Conservation (phyloP, 1,140 invertebrate species). For the Chelonus insularis region DNA sequence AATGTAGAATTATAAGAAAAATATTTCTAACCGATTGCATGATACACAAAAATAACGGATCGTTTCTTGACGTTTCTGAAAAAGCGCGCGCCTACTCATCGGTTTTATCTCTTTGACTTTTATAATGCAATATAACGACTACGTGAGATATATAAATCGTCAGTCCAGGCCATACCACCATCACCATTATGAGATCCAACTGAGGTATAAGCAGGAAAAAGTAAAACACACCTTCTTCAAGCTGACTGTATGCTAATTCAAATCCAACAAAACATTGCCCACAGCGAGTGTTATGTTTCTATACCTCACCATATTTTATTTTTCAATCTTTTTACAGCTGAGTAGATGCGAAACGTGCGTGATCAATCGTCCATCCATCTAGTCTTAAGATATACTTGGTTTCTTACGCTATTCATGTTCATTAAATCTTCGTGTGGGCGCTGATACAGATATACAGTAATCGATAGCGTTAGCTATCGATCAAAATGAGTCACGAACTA, state of each 20-base stretch:
- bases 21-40: conserved; percentile 22
- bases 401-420: background rate
- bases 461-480: conserved; percentile 2
- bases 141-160: too few relatives aligned
- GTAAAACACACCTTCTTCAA: background rate
- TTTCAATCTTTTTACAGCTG: background rate
- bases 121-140: background rate
- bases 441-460: background rate
- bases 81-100: conserved; percentile 6
- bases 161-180: too few relatives aligned
- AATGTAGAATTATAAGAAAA: conserved; percentile 1
- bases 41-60: conserved; percentile 21
- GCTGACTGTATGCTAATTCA: conserved; percentile 14
- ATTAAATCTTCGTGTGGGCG: background rate
- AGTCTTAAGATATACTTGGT: background rate
- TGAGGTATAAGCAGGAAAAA: background rate
- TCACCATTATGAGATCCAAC: background rate
- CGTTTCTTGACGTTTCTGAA: conserved; percentile 5
- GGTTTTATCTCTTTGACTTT: conserved; percentile 1
- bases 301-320: background rate
- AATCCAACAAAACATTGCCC: conserved; percentile 14
- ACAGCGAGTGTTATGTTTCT: background rate
- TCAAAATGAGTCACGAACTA: too few relatives aligned
- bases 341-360: conserved; percentile 1
- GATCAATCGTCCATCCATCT: conserved; percentile 17